phyloP scores from a whole-genome alignment of 2,888 invertebrate genomes.

The Eutolmus rufibarbis region DNA sequence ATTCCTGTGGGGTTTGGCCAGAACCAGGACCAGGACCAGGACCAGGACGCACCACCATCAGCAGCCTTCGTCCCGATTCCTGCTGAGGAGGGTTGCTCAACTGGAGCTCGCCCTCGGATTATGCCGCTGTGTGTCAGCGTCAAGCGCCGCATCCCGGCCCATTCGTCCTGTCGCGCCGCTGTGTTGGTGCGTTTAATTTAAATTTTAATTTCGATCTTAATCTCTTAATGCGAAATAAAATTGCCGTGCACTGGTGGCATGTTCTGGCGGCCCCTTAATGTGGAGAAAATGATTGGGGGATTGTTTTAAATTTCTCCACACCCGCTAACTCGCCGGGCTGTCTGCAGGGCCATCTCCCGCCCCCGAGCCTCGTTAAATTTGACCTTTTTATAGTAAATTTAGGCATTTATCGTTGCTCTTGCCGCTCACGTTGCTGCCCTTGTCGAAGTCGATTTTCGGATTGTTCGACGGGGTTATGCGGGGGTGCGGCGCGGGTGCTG shows the following conservation, averaged over 20 bases:
- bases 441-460: conserved; percentile 45
- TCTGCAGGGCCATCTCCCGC: conserved; percentile 43
- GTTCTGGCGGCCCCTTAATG: conserved; percentile 50
- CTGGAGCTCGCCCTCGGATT: conserved; percentile 18
- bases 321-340: conserved; percentile 48
- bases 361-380: conserved; percentile 48
- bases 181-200: conserved; percentile 57
- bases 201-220: conserved; percentile 63
- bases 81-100: conserved; percentile 32
- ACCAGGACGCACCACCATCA: background rate
- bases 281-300: conserved; percentile 49
- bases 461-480: conserved; percentile 1
- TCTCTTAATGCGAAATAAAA: conserved; percentile 63
- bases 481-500: background rate
- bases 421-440: conserved; percentile 34
- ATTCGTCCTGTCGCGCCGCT: background rate
- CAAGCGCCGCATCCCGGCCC: background rate
- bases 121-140: conserved; percentile 6
- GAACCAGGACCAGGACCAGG: background rate
- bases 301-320: conserved; percentile 47
- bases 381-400: conserved; percentile 52
- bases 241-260: conserved; percentile 60
- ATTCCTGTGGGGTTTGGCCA: conserved; percentile 16
- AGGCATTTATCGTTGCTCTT: conserved; percentile 51
- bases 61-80: background rate